These are phyloP conservation scores for Lottia gigantea DNA, from an alignment of 2,888 invertebrate genomes.

Conservation along the genomic window DNA sequence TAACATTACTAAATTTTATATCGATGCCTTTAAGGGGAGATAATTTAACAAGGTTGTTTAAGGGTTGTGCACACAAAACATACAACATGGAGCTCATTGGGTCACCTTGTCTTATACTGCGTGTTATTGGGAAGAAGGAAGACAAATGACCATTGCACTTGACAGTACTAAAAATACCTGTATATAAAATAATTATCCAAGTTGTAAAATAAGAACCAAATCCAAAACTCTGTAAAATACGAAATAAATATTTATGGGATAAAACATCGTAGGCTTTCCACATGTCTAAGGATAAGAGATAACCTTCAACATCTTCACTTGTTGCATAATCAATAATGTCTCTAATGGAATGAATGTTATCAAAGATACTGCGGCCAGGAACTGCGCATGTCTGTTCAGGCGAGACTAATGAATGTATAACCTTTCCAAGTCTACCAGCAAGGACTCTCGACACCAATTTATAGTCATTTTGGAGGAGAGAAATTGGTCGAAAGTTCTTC, in stretches of 20 bases:
- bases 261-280: constrained; percentile 44
- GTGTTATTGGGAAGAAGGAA: constrained; percentile 4
- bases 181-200: constrained; percentile 15
- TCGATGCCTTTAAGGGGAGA: not conserved
- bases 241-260: constrained; percentile 33
- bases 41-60: not conserved
- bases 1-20: not conserved
- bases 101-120: constrained; percentile 6
- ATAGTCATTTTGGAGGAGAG: constrained; percentile 36
- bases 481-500: constrained; percentile 40
- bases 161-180: constrained; percentile 28
- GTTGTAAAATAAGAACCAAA: constrained; percentile 14
- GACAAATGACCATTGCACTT: constrained; percentile 34
- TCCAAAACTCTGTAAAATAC: constrained; percentile 7
- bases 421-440: constrained; percentile 27
- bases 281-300: constrained; percentile 38
- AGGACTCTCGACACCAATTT: constrained; percentile 39
- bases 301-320: constrained; percentile 29
- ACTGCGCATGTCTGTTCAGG: constrained; percentile 39
- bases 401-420: constrained; percentile 30
- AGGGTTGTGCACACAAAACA: not conserved
- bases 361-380: constrained; percentile 35
- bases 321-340: constrained; percentile 35
- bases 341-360: constrained; percentile 35
- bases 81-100: constrained; percentile 7